Base-by-base conservation (phyloP, 2,888 invertebrate genomes). In the Halictus ligatus region DNA sequence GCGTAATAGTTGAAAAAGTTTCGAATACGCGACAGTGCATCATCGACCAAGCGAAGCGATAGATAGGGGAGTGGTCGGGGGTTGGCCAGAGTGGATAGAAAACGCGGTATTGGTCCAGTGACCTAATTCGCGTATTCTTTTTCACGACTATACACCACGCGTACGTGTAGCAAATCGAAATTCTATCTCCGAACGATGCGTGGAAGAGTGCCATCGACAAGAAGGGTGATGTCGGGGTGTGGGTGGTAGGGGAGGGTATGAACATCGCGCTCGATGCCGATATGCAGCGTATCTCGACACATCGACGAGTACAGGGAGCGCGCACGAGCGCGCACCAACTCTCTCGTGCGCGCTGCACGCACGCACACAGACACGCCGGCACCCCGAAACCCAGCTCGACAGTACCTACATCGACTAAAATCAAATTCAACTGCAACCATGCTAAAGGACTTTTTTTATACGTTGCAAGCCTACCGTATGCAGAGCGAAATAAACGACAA, bases 401-500 rank as follows among this genome's bases (percentile, higher is more conserved):
- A 58, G 79, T 75, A 73, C 48, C 76, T 76, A 78, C 76, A 77
- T 72, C 77, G 50, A 50, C 80, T 85, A 73, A 91, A 89, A 91
- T 89, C 89, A 90, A 91, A 90, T 90, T 90, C 91, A 86, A 87
- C 87, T 87, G 90, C 85, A 84, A 76, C 83, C 86, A 76, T 83
- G 84, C 83, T 88, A 87, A 89, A 91, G 80, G 88, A 84, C 84
- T 89, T 89, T 90, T 88, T 90, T 90, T 88, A 88, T 84, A 89
- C 80, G 76, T 80, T 87, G 84, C 87, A 90, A 89, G 87, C 90
- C 87, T 87, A 78, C 78, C 81, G 82, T 87, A 80, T 79, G 75
- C 77, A 77, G 86, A 50, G 60, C 78, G 89, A 84, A 91, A 91
- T 90, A 91, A 88, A 91, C 86, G 87, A 78, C 80, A 78, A 80